A percentile compares a stretch with the other conserved stretches of the same genome.
These are phyloP conservation scores for Parauchenoglanis punctatus DNA, from an alignment of 2,797 vertebrate species.

Conservation along the genomic window DNA sequence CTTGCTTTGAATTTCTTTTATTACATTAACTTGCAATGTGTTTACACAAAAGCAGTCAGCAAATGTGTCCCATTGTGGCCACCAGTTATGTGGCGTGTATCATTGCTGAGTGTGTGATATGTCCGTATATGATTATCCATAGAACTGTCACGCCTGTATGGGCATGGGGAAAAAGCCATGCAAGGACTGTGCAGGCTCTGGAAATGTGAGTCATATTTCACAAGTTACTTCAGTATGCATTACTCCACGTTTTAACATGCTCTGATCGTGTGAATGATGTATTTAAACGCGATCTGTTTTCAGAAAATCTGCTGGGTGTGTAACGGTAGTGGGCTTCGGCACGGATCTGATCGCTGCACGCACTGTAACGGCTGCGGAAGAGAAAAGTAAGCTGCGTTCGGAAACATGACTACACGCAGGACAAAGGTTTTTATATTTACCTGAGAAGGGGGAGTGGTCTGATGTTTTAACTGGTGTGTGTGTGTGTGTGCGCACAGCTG, in stretches of 20 bases:
- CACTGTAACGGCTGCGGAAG: conserved; percentile 74
- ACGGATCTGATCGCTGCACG: conserved; percentile 64
- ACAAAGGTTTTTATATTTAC: not conserved
- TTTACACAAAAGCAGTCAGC: not conserved
- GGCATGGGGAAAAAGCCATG: conserved; percentile 73
- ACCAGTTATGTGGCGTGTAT: not conserved
- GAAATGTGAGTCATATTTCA: conserved; percentile 70
- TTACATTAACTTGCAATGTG: not conserved
- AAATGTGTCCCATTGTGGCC: not conserved
- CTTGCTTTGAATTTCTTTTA: not conserved
- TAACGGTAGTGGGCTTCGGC: conserved; percentile 71
- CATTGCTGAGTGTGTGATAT: too few relatives aligned
- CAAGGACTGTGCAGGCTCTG: conserved; percentile 70
- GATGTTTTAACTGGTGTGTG: not conserved
- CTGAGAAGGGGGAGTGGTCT: not conserved
- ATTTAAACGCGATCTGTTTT: not conserved
- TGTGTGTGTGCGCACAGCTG: conserved; percentile 64
- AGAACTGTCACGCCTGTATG: conserved; percentile 74
- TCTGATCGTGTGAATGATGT: not conserved
- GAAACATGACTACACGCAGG: not conserved
- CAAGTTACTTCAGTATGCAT: not conserved
- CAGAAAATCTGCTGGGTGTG: conserved; percentile 80
- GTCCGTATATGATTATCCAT: conserved; percentile 1
- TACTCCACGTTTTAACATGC: not conserved
- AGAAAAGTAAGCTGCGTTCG: conserved; percentile 67